These are phyloP conservation scores for Amblyteles armatorius DNA, from an alignment of 2,888 invertebrate genomes.

Conservation along the genomic window DNA sequence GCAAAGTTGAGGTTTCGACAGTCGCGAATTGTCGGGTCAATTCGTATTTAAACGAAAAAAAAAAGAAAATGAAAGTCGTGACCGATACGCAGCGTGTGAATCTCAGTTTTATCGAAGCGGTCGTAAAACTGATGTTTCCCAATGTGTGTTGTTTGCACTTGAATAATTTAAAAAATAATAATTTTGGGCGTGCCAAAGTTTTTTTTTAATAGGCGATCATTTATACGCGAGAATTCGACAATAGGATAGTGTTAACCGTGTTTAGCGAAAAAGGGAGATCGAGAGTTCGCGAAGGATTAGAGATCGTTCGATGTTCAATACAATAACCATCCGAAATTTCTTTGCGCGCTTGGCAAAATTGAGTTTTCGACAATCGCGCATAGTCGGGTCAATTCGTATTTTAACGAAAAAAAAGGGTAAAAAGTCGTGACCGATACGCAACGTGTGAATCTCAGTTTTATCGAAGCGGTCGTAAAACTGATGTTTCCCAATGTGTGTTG, in stretches of 20 bases:
- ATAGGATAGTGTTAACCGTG: slow-evolving; percentile 13
- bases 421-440: slow-evolving; percentile 3
- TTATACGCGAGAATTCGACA: slow-evolving; percentile 28
- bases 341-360: background rate
- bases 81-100: slow-evolving; percentile 60
- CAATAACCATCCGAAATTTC: slow-evolving; percentile 12
- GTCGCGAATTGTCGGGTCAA: background rate
- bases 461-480: slow-evolving; percentile 77
- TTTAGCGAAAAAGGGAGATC: background rate
- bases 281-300: slow-evolving; percentile 15
- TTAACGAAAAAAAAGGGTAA: background rate
- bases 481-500: slow-evolving; percentile 62
- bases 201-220: slow-evolving; percentile 14
- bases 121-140: slow-evolving; percentile 75
- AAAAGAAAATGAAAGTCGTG: background rate
- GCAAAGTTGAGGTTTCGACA: slow-evolving; percentile 8
- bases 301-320: slow-evolving; percentile 30
- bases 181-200: background rate
- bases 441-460: slow-evolving; percentile 75
- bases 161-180: background rate
- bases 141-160: slow-evolving; percentile 13
- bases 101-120: slow-evolving; percentile 77
- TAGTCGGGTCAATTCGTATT: slow-evolving; percentile 15
- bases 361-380: slow-evolving; percentile 21
- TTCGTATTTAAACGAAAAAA: slow-evolving; percentile 2